Base-by-base conservation (phyloP, 2,797 vertebrate genomes). In the Pelobates cultripes region DNA sequence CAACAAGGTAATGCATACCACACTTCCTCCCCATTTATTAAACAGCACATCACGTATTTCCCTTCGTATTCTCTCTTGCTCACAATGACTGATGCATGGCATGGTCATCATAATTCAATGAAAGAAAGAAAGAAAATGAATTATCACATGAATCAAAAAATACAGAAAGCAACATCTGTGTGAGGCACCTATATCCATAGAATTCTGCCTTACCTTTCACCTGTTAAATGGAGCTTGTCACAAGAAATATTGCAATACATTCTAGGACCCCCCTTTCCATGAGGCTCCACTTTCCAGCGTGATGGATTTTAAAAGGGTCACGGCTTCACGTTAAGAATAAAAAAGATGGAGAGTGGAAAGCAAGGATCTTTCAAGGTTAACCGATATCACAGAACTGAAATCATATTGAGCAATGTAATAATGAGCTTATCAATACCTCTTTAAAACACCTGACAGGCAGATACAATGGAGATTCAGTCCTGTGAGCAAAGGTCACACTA, bases 261-360 rank as follows among this genome's bases (percentile, higher is more conserved):
- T 73, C 60, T 43, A 43, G 12, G 9, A 76, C 40, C 55, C 68
- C 74, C 57, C 10, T 40, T 55, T 73, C 60, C 69, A 60, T 40
- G 92, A 91, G 88, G 88, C 84, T 89, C 87, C 90, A 89, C 91
- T 91, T 92, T 87, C 88, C 86, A 90, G 90, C 92, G 91, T 91
- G 89, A 91, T 93, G 88, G 90, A 85, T 86, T 90, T 88, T 88
- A 86, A 91, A 89, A 89, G 85, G 86, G 69, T 86, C 45, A 45
- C 15, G 67, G 75, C 75, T 73, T 72, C 57, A 60, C 69, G 70
- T 68, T 73, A 82, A 73, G 47, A 73, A 57, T 69, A 73, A 68
- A 77, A 81, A 80, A 72, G 70, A 81, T 74, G 84, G 79, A 66
- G 17, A 78, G 86, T 88, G 72, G 67, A 73, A 84, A 47, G 10